Evolutionary conservation across 1,140 invertebrate species (phyloP).

Genomic region (Trichonephila clavata): DNA sequence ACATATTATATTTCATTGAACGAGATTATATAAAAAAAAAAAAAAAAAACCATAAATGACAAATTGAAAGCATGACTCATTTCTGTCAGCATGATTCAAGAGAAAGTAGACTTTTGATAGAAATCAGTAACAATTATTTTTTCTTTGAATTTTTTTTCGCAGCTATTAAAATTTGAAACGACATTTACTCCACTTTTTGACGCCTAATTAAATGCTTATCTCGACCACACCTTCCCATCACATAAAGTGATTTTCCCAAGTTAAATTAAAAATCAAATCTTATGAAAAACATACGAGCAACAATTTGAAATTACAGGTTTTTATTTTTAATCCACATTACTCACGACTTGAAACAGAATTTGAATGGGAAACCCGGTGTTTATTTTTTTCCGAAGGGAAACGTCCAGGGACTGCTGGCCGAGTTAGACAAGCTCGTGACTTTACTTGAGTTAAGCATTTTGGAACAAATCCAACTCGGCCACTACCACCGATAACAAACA

Average conservation of each 20-base stretch:
- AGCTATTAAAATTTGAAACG: background rate
- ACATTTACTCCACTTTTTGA: constrained; percentile 7
- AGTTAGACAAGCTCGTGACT: constrained; percentile 21
- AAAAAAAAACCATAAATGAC: background rate
- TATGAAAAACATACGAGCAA: background rate
- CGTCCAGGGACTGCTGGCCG: background rate
- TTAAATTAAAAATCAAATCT: background rate
- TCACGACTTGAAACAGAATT: background rate
- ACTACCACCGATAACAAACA: constrained; percentile 51
- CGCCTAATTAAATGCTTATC: background rate
- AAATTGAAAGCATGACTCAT: background rate
- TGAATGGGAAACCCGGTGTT: background rate
- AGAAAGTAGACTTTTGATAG: background rate
- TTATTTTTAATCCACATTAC: background rate
- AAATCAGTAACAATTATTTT: background rate
- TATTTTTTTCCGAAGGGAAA: background rate
- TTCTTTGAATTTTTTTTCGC: background rate
- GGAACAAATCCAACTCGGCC: constrained; percentile 42
- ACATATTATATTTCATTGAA: background rate
- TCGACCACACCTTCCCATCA: background rate
- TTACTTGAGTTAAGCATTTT: background rate
- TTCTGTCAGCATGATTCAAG: background rate
- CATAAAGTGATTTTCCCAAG: background rate
- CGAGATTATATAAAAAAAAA: too few species aligned
- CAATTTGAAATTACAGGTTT: background rate